These are phyloP conservation scores for Plutomurus gul DNA, from an alignment of 1,140 invertebrate species.

Conservation along the genomic window DNA sequence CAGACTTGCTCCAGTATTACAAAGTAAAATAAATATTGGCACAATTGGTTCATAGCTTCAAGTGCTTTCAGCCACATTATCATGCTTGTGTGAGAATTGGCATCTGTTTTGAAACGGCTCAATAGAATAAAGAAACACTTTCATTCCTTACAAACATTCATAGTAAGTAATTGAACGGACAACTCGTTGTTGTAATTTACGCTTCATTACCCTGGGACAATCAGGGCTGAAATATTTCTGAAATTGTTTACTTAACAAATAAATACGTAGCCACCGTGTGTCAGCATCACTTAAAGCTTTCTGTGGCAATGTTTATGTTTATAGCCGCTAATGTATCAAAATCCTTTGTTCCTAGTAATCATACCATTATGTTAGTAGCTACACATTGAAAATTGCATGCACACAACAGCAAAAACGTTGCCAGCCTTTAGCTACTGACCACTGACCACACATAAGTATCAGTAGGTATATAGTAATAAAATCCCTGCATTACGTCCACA, in stretches of 20 bases:
- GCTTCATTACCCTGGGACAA: too few species aligned
- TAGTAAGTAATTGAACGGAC: background rate
- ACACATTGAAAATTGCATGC: too few species aligned
- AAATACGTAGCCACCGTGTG: too few species aligned
- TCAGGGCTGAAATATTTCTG: too few species aligned
- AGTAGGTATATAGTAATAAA: background rate
- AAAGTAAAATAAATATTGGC: background rate
- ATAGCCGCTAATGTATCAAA: background rate
- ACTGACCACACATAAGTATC: background rate
- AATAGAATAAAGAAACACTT: background rate
- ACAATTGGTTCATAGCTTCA: background rate
- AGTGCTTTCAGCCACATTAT: background rate
- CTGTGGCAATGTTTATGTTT: too few species aligned
- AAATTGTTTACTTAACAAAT: too few species aligned
- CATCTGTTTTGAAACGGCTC: background rate
- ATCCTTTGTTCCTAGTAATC: background rate
- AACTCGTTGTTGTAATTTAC: background rate
- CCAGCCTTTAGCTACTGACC: too few species aligned
- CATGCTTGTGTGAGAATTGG: background rate
- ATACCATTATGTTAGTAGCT: background rate
- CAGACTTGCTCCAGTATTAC: background rate
- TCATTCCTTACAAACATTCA: background rate
- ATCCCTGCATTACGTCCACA: background rate
- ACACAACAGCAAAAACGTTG: background rate
- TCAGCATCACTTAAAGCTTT: too few species aligned